phyloP scores from a whole-genome alignment of 2,888 invertebrate genomes.

The Andrena bicolor region DNA sequence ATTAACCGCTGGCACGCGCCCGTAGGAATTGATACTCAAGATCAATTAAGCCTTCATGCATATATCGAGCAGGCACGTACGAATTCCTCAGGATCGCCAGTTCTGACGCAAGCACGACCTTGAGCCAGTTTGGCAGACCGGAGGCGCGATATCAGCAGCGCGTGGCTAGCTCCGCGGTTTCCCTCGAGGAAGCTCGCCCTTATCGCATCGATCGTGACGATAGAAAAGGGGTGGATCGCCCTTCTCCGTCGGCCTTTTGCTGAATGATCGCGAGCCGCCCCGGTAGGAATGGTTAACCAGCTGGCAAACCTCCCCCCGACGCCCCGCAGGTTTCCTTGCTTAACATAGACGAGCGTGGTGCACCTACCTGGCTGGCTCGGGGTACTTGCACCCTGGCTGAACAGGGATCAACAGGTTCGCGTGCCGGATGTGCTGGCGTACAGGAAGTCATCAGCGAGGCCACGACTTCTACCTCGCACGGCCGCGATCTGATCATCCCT shows the following conservation, averaged over 20 bases:
- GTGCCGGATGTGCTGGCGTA: slow-evolving; percentile 79
- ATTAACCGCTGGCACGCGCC: neutral
- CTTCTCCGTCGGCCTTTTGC: slow-evolving; percentile 1
- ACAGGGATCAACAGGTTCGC: slow-evolving; percentile 82
- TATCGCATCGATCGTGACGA: slow-evolving; percentile 49
- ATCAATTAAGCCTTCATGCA: slow-evolving; percentile 46
- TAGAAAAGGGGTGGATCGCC: neutral
- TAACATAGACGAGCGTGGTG: slow-evolving; percentile 4
- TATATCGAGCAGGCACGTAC: slow-evolving; percentile 39
- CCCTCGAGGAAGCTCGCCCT: slow-evolving; percentile 37
- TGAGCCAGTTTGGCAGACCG: slow-evolving; percentile 60
- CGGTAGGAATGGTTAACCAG: slow-evolving; percentile 29
- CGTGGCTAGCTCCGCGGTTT: slow-evolving; percentile 30
- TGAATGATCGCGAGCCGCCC: slow-evolving; percentile 28
- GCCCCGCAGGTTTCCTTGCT: neutral
- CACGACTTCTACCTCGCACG: slow-evolving; percentile 30
- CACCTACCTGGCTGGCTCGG: slow-evolving; percentile 50
- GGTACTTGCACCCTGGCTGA: slow-evolving; percentile 52
- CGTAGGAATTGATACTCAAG: slow-evolving; percentile 40
- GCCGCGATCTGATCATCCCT: slow-evolving; percentile 55
- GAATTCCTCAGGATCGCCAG: slow-evolving; percentile 62
- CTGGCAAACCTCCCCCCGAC: slow-evolving; percentile 2
- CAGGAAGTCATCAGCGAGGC: slow-evolving; percentile 80
- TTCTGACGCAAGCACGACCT: slow-evolving; percentile 65
- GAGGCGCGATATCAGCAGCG: slow-evolving; percentile 36